Conservation (phyloP, 2,797 vertebrate species). For the Microctenopoma steveboyesi region DNA sequence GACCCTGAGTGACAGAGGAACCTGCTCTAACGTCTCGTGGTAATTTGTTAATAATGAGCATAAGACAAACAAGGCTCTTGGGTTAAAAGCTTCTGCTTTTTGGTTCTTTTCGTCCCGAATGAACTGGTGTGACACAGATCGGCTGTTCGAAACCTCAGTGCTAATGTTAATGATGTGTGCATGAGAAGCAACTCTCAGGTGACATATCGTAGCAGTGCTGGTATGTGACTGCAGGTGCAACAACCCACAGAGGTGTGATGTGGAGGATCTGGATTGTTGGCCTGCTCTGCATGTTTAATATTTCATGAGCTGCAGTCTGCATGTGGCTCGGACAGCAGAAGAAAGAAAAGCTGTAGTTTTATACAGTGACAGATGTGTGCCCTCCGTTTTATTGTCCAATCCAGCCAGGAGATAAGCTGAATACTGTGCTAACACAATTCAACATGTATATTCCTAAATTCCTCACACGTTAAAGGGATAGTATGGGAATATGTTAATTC, state of each 20-base stretch:
- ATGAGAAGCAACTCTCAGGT: slow-evolving; percentile 1
- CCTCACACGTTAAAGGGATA: not conserved
- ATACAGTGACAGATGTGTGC: slow-evolving; percentile 12
- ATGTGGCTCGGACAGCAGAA: slow-evolving; percentile 19
- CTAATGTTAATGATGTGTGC: slow-evolving; percentile 13
- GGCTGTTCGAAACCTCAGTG: slow-evolving; percentile 1
- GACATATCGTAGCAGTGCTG: not conserved
- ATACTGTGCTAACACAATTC: not conserved
- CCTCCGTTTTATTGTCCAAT: not conserved
- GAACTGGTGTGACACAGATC: slow-evolving; percentile 20
- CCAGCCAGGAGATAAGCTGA: not conserved
- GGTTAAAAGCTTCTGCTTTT: slow-evolving; percentile 34
- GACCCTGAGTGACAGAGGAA: slow-evolving; percentile 53
- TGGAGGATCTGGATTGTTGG: slow-evolving; percentile 59
- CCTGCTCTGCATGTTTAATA: slow-evolving; percentile 64
- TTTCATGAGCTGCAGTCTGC: slow-evolving; percentile 65
- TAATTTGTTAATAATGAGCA: slow-evolving; percentile 69
- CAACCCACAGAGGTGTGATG: slow-evolving; percentile 48
- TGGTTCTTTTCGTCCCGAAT: slow-evolving; percentile 1
- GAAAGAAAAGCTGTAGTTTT: slow-evolving; percentile 3
- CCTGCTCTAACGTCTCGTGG: slow-evolving; percentile 58
- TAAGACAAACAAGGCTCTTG: slow-evolving; percentile 46
- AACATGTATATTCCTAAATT: not conserved
- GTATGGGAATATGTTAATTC: not conserved
- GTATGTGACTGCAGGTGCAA: slow-evolving; percentile 37